Base-by-base conservation (phyloP, 1,140 invertebrate species). In the Alviniconcha marisindica region DNA sequence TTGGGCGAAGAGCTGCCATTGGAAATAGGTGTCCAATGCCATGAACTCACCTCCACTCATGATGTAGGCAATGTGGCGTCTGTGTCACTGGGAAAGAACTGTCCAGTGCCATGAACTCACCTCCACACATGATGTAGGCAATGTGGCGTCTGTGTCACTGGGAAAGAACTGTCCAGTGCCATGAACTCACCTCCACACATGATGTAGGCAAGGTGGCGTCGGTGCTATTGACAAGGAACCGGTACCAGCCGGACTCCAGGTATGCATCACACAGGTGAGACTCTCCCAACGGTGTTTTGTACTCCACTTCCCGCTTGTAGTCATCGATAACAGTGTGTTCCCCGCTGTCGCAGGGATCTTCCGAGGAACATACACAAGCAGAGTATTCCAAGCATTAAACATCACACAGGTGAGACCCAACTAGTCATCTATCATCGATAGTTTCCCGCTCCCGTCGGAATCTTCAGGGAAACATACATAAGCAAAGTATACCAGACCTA, bases 161-260 rank as follows among this genome's bases (percentile, higher is more conserved):
- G 18, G 7, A 48, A 48, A 18, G 7, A 48, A 48, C 7, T 18
- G 44, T 5, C 18, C 44, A 48, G n/a, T n/a, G n/a, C n/a, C 44
- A 18, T 48, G 44, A 10, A 60, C 56, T 0, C 74, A 85, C 86
- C 80, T 83, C 18, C n/a, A 84, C 82, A 82, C 86, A 87, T 15
- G 69, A 60, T 10, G 84, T 87, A 14, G 86, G 83, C 21, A 87
- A 80, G 54, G 83, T 54, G 33, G 86, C 86, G 36, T 87, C 63
- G 3, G 84, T 73, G 21, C 86, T 84, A 81, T 87, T 87, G 38
- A 87, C 77, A 21, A 80, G 24, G 40, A 87, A 87, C n/a, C 86
- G 48, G 77, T 85, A 85, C 86, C 86, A 87, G 28, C 78, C 82
- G 5, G 42, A 78, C 10, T 73, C 40, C 24, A 87, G 60, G 42